A percentile compares a stretch with the other conserved stretches of the same genome.
These are phyloP conservation scores for Chelon labrosus DNA, from an alignment of 2,797 vertebrate genomes.

Conservation along the genomic window DNA sequence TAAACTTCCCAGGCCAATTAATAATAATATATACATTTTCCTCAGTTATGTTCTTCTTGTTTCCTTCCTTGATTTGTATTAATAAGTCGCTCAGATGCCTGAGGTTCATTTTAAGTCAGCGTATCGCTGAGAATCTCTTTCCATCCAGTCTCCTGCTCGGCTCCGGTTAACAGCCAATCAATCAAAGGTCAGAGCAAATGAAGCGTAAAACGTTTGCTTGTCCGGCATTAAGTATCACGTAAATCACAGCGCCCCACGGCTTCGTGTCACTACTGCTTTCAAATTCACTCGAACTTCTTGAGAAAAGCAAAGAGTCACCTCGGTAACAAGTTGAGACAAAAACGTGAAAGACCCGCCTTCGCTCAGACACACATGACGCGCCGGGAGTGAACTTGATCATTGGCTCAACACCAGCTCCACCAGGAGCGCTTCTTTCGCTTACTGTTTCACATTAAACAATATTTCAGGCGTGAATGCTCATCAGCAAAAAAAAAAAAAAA, in stretches of 20 bases:
- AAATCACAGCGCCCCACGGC: neutral
- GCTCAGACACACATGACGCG: slow-evolving; percentile 65
- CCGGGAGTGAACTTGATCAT: neutral
- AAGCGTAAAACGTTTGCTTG: slow-evolving; percentile 48
- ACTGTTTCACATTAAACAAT: neutral
- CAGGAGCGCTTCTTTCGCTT: neutral
- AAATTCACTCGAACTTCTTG: neutral
- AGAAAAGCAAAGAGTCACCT: neutral
- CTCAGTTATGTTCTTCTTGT: neutral
- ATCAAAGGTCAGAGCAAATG: slow-evolving; percentile 31
- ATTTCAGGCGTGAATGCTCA: neutral
- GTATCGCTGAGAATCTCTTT: slow-evolving; percentile 17
- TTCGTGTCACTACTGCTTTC: slow-evolving; percentile 12
- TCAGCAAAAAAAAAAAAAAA: slow-evolving; percentile 4
- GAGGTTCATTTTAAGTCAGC: neutral
- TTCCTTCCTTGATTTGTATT: neutral
- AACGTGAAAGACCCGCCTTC: neutral
- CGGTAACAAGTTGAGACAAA: neutral
- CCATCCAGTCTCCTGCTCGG: neutral
- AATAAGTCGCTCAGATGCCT: neutral
- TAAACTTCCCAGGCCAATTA: no score
- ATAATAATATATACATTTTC: neutral
- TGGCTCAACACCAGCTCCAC: neutral
- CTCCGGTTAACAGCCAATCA: slow-evolving; percentile 48
- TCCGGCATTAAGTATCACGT: slow-evolving; percentile 29